phyloP scores from a whole-genome alignment of 2,888 invertebrate genomes.

The Hyalella azteca region DNA sequence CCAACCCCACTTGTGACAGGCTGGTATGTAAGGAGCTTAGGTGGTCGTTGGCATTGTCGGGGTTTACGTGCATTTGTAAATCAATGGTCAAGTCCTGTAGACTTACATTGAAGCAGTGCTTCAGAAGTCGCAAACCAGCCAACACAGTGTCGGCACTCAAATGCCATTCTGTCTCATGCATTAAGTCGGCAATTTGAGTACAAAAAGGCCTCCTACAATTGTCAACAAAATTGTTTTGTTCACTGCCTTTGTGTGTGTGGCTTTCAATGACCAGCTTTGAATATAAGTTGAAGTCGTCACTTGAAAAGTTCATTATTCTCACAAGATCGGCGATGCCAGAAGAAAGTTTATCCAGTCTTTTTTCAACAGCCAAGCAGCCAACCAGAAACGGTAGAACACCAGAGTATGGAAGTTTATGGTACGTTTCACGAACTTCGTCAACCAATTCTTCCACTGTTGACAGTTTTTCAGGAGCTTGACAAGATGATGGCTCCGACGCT shows the following conservation, averaged over 20 bases:
- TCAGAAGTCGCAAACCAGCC: not conserved
- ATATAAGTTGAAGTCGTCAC: not conserved
- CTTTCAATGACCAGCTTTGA: not conserved
- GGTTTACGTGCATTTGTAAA: not conserved
- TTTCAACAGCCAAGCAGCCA: not conserved
- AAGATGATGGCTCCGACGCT: not conserved
- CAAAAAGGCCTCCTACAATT: not conserved
- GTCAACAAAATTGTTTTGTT: not conserved
- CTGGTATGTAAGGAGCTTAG: not conserved
- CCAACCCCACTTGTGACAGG: not conserved
- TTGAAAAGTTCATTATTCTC: not conserved
- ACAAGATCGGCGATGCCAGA: not conserved
- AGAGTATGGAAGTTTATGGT: too few relatives aligned
- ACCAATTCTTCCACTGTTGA: too few relatives aligned
- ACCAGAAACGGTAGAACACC: not conserved
- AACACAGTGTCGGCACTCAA: not conserved
- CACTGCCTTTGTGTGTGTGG: not conserved
- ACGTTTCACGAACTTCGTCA: too few relatives aligned
- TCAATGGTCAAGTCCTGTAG: not conserved
- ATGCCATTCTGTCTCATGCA: not conserved
- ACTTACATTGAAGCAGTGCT: not conserved
- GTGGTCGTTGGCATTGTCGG: not conserved
- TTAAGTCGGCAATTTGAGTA: not conserved
- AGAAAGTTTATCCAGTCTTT: not conserved
- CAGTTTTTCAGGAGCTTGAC: not conserved